Evolutionary conservation across 2,113 vertebrate genomes (phyloP).

Genomic region (Cyprinus carpio): DNA sequence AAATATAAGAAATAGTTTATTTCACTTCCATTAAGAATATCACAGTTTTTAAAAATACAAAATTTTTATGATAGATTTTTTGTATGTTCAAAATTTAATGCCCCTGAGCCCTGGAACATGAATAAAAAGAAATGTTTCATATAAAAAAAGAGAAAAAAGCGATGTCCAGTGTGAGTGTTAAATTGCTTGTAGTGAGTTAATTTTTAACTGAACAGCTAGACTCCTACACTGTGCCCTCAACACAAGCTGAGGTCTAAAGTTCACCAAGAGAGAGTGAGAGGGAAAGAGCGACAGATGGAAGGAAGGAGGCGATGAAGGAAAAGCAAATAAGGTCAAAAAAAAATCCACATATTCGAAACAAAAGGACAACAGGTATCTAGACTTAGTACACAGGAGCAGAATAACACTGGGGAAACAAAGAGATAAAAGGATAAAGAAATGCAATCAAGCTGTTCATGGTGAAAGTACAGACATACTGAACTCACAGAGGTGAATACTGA

Average conservation of each 20-base stretch:
- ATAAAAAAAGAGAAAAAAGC: background rate
- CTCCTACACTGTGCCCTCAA: slow-evolving; percentile 72
- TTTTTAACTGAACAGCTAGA: slow-evolving; percentile 63
- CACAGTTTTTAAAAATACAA: background rate
- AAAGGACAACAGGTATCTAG: slow-evolving; percentile 76
- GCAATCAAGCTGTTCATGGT: slow-evolving; percentile 22
- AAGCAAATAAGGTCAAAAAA: slow-evolving; percentile 68
- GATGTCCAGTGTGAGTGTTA: slow-evolving; percentile 12
- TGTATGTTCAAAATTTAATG: background rate
- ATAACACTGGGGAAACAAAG: slow-evolving; percentile 59
- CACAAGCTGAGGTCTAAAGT: slow-evolving; percentile 74
- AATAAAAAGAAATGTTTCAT: background rate
- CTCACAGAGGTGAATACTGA: slow-evolving; percentile 30
- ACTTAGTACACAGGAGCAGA: slow-evolving; percentile 63
- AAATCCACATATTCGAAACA: slow-evolving; percentile 69
- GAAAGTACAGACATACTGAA: slow-evolving; percentile 51
- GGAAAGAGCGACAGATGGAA: background rate
- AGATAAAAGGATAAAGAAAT: slow-evolving; percentile 47
- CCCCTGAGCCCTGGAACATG: background rate
- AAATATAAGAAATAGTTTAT: background rate
- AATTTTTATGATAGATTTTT: background rate
- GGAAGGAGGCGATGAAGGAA: slow-evolving; percentile 49
- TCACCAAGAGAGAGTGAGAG: slow-evolving; percentile 61
- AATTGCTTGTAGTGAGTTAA: slow-evolving; percentile 33
- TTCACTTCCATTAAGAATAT: background rate